These are phyloP conservation scores for Oreocharis arfaki DNA, from an alignment of 2,113 vertebrate species.

Conservation along the genomic window DNA sequence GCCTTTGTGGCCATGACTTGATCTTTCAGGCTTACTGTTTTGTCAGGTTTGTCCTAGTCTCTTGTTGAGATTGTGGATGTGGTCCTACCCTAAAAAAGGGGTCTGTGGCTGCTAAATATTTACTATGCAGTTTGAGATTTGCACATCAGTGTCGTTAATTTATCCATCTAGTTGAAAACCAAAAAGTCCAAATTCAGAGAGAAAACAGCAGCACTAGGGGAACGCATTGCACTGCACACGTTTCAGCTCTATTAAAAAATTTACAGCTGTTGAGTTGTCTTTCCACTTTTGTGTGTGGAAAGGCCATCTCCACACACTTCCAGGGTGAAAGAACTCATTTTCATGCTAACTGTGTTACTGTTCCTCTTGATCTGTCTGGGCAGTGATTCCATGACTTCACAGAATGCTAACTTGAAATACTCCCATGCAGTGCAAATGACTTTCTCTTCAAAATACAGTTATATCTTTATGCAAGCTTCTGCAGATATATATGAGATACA, in stretches of 20 bases:
- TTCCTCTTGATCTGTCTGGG: conserved; percentile 32
- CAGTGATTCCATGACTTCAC: neutral
- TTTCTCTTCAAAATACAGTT: conserved; percentile 32
- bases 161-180: conserved; percentile 46
- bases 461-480: conserved; percentile 52
- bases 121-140: conserved; percentile 91
- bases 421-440: neutral
- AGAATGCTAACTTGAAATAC: conserved; percentile 32
- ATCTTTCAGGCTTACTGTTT: conserved; percentile 57
- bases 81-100: conserved; percentile 46
- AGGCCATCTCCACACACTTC: neutral
- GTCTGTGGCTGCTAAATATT: conserved; percentile 77
- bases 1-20: conserved; percentile 58
- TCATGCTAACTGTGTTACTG: conserved; percentile 19
- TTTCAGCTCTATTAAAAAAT: neutral
- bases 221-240: neutral
- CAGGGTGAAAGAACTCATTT: neutral
- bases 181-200: conserved; percentile 37
- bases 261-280: neutral
- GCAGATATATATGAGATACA: conserved; percentile 10
- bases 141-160: conserved; percentile 62
- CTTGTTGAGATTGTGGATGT: conserved; percentile 57
- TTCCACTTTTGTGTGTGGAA: conserved; percentile 24
- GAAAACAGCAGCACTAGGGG: neutral
- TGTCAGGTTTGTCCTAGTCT: conserved; percentile 56